These are phyloP conservation scores for Steinernema scapterisci DNA, from an alignment of 2,888 invertebrate genomes.

Conservation along the genomic window DNA sequence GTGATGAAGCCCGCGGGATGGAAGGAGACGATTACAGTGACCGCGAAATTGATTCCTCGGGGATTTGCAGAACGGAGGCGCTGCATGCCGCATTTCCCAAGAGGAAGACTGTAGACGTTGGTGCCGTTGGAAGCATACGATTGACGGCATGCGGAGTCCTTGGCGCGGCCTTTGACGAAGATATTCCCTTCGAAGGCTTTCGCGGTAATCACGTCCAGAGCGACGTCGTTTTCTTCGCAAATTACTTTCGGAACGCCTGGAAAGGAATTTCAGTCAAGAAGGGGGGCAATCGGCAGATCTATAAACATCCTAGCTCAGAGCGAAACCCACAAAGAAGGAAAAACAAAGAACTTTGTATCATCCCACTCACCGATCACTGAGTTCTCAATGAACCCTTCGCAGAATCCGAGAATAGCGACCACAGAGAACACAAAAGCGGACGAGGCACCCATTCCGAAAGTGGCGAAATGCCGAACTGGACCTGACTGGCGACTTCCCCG, in stretches of 20 bases:
- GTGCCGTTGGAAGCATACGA: slow-evolving; percentile 61
- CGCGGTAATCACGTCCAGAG: slow-evolving; percentile 63
- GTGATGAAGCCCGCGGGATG: slow-evolving; percentile 67
- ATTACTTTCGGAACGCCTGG: slow-evolving; percentile 64
- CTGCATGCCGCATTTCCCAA: slow-evolving; percentile 67
- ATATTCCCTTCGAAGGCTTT: slow-evolving; percentile 65
- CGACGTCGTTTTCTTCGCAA: slow-evolving; percentile 65
- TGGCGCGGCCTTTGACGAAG: slow-evolving; percentile 66
- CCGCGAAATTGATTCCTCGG: slow-evolving; percentile 64
- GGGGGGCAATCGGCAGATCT: not conserved
- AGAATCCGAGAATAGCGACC: not conserved
- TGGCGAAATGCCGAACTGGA: slow-evolving; percentile 9
- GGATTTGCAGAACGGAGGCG: slow-evolving; percentile 65
- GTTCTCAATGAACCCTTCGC: slow-evolving; percentile 42
- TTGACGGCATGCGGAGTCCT: slow-evolving; percentile 63
- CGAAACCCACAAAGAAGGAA: too few relatives aligned
- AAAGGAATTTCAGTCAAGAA: slow-evolving; percentile 34
- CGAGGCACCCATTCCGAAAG: not conserved
- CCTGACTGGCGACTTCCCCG: not conserved
- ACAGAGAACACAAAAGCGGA: not conserved
- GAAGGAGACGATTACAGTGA: slow-evolving; percentile 66
- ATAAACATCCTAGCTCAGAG: too few relatives aligned
- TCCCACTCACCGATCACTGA: slow-evolving; percentile 50
- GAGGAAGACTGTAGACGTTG: slow-evolving; percentile 61
- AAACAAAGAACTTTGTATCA: too few relatives aligned